These are phyloP conservation scores for Genyomyrus donnyi DNA, from an alignment of 2,113 vertebrate species.

Conservation along the genomic window DNA sequence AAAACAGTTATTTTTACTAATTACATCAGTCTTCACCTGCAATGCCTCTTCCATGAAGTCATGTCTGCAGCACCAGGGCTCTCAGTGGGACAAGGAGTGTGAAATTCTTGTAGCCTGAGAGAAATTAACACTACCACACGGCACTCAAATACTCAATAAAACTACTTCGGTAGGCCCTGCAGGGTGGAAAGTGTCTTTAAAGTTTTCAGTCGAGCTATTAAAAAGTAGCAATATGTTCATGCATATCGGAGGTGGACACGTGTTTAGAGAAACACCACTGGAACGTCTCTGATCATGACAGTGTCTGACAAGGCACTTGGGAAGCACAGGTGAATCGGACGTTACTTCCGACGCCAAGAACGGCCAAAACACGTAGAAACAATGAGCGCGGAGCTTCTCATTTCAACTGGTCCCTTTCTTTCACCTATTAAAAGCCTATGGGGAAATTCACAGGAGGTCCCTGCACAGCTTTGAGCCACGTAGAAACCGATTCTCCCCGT, in stretches of 20 bases:
- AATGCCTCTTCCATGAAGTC: background rate
- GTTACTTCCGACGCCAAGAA: background rate
- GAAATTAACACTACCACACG: background rate
- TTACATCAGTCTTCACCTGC: slow-evolving; percentile 8
- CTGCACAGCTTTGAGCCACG: slow-evolving; percentile 16
- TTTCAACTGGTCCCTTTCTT: slow-evolving; percentile 31
- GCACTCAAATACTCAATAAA: background rate
- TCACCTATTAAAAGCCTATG: slow-evolving; percentile 35
- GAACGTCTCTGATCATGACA: slow-evolving; percentile 41
- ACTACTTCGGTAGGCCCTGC: background rate
- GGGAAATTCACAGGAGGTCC: background rate
- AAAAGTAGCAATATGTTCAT: slow-evolving; percentile 27
- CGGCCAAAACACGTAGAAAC: slow-evolving; percentile 42
- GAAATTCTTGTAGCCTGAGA: background rate
- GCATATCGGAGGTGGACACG: slow-evolving; percentile 19
- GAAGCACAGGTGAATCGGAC: slow-evolving; percentile 45
- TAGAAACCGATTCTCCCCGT: slow-evolving; percentile 15
- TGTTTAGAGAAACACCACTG: slow-evolving; percentile 35
- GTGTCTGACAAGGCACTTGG: slow-evolving; percentile 48
- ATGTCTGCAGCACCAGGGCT: background rate
- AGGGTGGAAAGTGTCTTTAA: background rate
- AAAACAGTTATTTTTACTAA: background rate
- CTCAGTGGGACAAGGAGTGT: background rate
- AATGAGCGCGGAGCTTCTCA: slow-evolving; percentile 32
- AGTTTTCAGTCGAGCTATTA: background rate